phyloP scores from a whole-genome alignment of 2,888 invertebrate genomes.

The Auanema sp. region DNA sequence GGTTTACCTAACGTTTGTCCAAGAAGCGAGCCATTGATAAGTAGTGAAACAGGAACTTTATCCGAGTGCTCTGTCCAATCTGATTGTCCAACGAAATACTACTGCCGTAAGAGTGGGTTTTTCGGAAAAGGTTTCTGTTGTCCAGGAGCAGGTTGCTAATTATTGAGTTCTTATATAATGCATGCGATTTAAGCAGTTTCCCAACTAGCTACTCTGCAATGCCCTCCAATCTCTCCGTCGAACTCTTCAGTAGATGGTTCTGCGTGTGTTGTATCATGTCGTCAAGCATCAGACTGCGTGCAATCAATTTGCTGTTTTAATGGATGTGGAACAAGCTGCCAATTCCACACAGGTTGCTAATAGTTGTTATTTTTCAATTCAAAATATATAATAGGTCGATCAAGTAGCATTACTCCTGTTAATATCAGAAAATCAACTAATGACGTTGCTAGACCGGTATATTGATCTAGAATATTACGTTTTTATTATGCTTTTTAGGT shows the following conservation, averaged over 20 bases:
- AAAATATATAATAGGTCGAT: too few relatives aligned
- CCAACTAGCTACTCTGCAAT: conserved; percentile 6
- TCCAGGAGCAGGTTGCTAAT: conserved; percentile 22
- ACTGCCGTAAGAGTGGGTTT: conserved; percentile 51
- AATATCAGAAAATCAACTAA: too few relatives aligned
- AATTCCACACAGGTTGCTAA: conserved; percentile 24
- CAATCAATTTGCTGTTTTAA: conserved; percentile 54
- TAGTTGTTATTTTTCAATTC: too few relatives aligned
- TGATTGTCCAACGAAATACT: conserved; percentile 51
- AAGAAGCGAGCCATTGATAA: conserved; percentile 45
- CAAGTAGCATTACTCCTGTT: too few relatives aligned
- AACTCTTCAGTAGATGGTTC: conserved; percentile 38
- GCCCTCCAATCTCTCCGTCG: conserved; percentile 26
- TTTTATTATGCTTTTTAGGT: too few relatives aligned
- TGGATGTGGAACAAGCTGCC: conserved; percentile 53
- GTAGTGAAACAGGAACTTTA: conserved; percentile 27
- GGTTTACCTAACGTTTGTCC: conserved; percentile 54
- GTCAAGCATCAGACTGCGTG: conserved; percentile 43
- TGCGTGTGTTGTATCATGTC: conserved; percentile 34
- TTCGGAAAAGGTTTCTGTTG: conserved; percentile 52
- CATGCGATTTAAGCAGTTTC: too few relatives aligned
- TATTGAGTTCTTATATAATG: conserved; percentile 19
- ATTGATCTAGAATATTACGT: too few relatives aligned
- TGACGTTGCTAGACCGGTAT: too few relatives aligned
- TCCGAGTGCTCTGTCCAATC: conserved; percentile 35